Base-by-base conservation (phyloP, 2,797 vertebrate species). In the Siniperca undulata region DNA sequence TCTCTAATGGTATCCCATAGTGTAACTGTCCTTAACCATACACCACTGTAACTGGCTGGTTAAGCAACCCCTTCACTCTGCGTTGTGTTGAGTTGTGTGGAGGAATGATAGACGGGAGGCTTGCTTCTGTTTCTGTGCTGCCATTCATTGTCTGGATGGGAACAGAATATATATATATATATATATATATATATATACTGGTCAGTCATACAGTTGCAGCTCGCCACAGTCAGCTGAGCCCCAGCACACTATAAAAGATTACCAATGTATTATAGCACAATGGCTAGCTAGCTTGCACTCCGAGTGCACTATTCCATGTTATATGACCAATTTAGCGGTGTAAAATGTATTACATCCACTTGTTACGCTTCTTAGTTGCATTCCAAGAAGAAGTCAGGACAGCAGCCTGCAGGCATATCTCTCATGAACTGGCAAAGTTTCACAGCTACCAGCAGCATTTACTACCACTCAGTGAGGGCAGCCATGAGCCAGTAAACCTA, bases 191-290 rank as follows among this genome's bases (percentile, higher is more conserved):
- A 71, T 11, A 27, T 34, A 44, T 13, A 48, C n/a, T 24, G 56
- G 38, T 55, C 56, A 62, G 62, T 60, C 70, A 40, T 38, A 24
- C n/a, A 50, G 69, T 11, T 59, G 61, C 27, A 27, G 46, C 34
- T 72, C 7, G 0, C 7, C 30, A 48, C 1, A 4, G 46, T 80
- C 56, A 62, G 55, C 48, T 65, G 14, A 36, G 50, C 61, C 36
- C 7, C 68, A 27, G 56, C 40, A 4, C 27, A 19, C 27, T 36
- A n/a, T 16, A 14, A 62, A 55, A 69, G 52, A 48, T 74, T 73
- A 52, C 52, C 34, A 66, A 42, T 34, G 48, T 34, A 42, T 52
- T 69, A 60, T 42, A 20, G 34, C 70, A 42, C 53, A 52, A 10
- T 19, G 14, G 13, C 20, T 16, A n/a, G 42, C 12, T 0, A 7